phyloP scores from a whole-genome alignment of 64 coral and sea anemone genomes.

The Porites australiensis region DNA sequence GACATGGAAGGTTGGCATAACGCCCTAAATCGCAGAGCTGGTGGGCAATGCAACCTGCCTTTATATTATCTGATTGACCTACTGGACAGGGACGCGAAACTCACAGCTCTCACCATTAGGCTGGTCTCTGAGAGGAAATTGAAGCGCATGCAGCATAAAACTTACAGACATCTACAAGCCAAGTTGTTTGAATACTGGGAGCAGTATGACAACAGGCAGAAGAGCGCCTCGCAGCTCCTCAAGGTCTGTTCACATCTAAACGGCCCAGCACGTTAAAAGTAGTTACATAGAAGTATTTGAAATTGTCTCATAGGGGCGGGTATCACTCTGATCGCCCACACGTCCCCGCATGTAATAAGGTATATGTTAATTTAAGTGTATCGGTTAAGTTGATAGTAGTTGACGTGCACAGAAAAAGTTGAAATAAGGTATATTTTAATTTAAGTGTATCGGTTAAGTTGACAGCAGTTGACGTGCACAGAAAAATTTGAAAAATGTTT shows the following conservation, averaged over 20 bases:
- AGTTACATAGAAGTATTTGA: no score
- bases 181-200: constrained; percentile 60
- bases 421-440: no score
- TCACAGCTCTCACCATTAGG: constrained; percentile 7
- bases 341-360: no score
- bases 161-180: constrained; percentile 26
- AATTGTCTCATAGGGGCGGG: no score
- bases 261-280: not conserved
- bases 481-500: no score
- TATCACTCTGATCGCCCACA: no score
- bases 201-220: constrained; percentile 27
- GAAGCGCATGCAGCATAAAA: constrained; percentile 40
- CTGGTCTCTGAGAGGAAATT: constrained; percentile 46
- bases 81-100: constrained; percentile 33
- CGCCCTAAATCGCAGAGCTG: constrained; percentile 28
- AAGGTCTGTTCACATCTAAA: not conserved
- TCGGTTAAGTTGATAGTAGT: no score
- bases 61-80: constrained; percentile 44
- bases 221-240: constrained; percentile 16
- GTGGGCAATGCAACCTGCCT: constrained; percentile 24
- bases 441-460: no score
- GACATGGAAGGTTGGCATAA: constrained; percentile 62
- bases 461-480: no score
- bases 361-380: no score
- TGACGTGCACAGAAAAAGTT: no score